phyloP scores from a whole-genome alignment of 2,888 invertebrate species.

The Heteromurus nitidus region DNA sequence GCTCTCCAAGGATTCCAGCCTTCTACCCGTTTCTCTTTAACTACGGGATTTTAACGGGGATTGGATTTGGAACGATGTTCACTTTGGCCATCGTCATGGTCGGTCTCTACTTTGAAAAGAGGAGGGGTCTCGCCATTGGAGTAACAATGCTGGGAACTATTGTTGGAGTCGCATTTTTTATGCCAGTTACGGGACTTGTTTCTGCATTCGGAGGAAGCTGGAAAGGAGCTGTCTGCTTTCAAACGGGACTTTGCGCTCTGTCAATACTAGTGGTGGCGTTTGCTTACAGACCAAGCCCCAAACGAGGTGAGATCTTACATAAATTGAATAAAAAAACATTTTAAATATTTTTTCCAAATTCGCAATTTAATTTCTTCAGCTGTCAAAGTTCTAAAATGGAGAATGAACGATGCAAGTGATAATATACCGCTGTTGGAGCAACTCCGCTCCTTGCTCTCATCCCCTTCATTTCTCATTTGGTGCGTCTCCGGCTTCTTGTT shows the following conservation, averaged over 20 bases:
- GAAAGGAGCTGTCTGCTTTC: conserved; percentile 84
- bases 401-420: conserved; percentile 21
- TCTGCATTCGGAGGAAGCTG: conserved; percentile 82
- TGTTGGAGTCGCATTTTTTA: conserved; percentile 90
- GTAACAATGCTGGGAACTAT: conserved; percentile 97
- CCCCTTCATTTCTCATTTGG: conserved; percentile 90
- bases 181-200: conserved; percentile 79
- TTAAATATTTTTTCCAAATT: too few relatives aligned
- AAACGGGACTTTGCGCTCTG: conserved; percentile 84
- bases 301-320: too few relatives aligned
- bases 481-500: conserved; percentile 89
- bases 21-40: conserved; percentile 60
- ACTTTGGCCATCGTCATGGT: conserved; percentile 96
- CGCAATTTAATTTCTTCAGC: too few relatives aligned
- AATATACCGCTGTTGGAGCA: conserved; percentile 30
- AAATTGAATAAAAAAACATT: too few relatives aligned
- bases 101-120: conserved; percentile 97
- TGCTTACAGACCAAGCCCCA: conserved; percentile 86
- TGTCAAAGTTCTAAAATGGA: too few relatives aligned
- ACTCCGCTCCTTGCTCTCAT: conserved; percentile 80
- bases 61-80: conserved; percentile 95
- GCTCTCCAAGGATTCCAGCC: conserved; percentile 55
- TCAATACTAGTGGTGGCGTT: conserved; percentile 87
- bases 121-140: conserved; percentile 95
- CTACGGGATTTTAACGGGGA: conserved; percentile 76